phyloP scores from a whole-genome alignment of 2,888 invertebrate species.

The Calliopum simillimum region DNA sequence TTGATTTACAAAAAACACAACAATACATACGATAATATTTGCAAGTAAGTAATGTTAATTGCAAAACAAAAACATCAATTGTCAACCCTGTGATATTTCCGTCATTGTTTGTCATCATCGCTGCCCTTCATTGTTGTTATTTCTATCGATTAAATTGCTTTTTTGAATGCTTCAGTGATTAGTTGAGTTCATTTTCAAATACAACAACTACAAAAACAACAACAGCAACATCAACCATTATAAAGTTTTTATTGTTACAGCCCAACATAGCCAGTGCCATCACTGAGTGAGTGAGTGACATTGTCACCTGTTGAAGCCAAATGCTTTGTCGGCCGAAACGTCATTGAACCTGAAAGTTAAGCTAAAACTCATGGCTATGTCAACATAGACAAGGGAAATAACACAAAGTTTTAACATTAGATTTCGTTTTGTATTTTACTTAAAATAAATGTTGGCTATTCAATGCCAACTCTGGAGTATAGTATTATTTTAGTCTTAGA shows the following conservation, averaged over 20 bases:
- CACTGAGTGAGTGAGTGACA: slow-evolving; percentile 7
- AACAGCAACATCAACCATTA: not conserved
- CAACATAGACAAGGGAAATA: not conserved
- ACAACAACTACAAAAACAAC: not conserved
- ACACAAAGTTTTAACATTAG: not conserved
- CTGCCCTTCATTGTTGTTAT: too few relatives aligned
- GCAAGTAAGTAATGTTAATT: too few relatives aligned
- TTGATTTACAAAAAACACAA: too few relatives aligned
- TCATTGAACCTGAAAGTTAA: slow-evolving; percentile 23
- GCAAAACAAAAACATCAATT: too few relatives aligned
- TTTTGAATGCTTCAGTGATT: slow-evolving; percentile 9
- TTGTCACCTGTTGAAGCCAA: slow-evolving; percentile 1
- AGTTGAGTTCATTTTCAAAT: not conserved
- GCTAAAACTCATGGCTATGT: slow-evolving; percentile 3
- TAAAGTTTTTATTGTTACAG: slow-evolving; percentile 11
- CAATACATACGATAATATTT: too few relatives aligned
- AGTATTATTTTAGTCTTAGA: too few relatives aligned
- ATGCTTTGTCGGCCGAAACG: not conserved
- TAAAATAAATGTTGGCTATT: too few relatives aligned
- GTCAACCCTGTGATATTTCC: too few relatives aligned
- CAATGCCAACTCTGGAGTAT: too few relatives aligned
- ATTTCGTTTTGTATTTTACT: too few relatives aligned
- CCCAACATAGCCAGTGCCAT: not conserved
- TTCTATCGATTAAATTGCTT: not conserved
- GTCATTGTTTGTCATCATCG: too few relatives aligned